A percentile compares a stretch with the other conserved stretches of the same genome.
Evolutionary conservation across 1,140 invertebrate genomes (phyloP).

Genomic region (Zaprionus camerounensis): DNA sequence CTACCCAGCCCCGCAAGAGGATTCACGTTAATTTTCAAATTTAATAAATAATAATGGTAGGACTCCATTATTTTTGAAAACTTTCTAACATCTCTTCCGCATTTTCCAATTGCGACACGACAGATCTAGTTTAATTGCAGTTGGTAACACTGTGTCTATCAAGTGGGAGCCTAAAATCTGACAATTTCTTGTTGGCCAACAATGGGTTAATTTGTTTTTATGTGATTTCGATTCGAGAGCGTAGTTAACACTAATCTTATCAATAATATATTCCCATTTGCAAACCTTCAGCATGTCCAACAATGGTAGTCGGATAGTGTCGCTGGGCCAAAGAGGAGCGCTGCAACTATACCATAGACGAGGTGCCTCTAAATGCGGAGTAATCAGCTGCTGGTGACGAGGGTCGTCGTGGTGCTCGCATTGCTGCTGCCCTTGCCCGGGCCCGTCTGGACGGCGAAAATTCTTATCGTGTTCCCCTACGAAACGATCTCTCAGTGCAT

Average conservation of each 20-base stretch:
- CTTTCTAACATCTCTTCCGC: too few species aligned
- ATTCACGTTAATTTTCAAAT: too few species aligned
- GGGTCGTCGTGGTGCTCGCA: neutral
- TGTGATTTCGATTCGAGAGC: neutral
- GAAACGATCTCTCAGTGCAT: conserved; percentile 44
- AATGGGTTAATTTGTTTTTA: neutral
- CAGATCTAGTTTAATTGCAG: accelerated
- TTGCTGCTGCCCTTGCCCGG: neutral
- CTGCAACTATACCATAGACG: neutral
- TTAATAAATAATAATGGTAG: too few species aligned
- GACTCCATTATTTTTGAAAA: too few species aligned
- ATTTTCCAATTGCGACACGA: too few species aligned
- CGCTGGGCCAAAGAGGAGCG: neutral
- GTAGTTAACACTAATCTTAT: neutral
- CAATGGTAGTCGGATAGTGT: neutral
- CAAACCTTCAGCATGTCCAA: neutral
- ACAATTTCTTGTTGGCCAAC: neutral
- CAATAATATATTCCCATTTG: neutral
- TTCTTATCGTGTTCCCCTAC: conserved; percentile 50
- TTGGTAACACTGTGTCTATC: too few species aligned
- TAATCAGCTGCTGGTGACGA: neutral
- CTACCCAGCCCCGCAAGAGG: too few species aligned
- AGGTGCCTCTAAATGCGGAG: neutral
- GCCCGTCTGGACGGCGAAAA: conserved; percentile 1
- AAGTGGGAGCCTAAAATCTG: neutral